Percentiles rank a stretch among this genome's conserved stretches.
Evolutionary conservation across 2,797 vertebrate genomes (phyloP).

Genomic region (Euthynnus affinis): DNA sequence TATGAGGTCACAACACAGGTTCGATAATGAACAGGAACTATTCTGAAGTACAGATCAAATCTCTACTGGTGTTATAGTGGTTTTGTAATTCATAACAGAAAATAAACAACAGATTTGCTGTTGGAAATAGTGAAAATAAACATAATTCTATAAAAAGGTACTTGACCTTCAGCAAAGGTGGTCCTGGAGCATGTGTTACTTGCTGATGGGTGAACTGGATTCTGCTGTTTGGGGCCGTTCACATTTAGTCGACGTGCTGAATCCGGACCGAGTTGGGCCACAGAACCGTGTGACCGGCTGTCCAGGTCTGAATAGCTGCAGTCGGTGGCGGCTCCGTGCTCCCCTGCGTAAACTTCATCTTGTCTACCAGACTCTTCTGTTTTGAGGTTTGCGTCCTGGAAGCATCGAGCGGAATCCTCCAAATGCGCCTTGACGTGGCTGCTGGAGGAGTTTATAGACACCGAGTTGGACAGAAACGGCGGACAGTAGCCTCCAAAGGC

Average conservation of each 20-base stretch:
- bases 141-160: not conserved
- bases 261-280: slow-evolving; percentile 84
- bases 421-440: slow-evolving; percentile 85
- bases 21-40: not conserved
- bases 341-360: slow-evolving; percentile 83
- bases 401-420: slow-evolving; percentile 88
- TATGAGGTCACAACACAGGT: not conserved
- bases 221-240: slow-evolving; percentile 85
- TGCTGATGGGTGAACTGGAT: slow-evolving; percentile 85
- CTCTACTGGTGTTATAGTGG: no score
- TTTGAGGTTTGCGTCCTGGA: slow-evolving; percentile 85
- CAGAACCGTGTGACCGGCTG: slow-evolving; percentile 81
- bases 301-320: slow-evolving; percentile 86
- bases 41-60: not conserved
- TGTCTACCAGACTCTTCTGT: slow-evolving; percentile 84
- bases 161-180: slow-evolving; percentile 90
- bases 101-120: not conserved
- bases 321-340: slow-evolving; percentile 80
- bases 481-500: slow-evolving; percentile 90
- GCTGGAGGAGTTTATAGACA: slow-evolving; percentile 78
- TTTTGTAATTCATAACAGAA: no score
- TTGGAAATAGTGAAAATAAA: not conserved
- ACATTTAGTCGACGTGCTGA: slow-evolving; percentile 81
- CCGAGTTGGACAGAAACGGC: slow-evolving; percentile 88
- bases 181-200: slow-evolving; percentile 88